Percentiles rank a stretch among this genome's conserved stretches.
Evolutionary conservation across 2,797 vertebrate species (phyloP).

Genomic region (Falco columbarius): DNA sequence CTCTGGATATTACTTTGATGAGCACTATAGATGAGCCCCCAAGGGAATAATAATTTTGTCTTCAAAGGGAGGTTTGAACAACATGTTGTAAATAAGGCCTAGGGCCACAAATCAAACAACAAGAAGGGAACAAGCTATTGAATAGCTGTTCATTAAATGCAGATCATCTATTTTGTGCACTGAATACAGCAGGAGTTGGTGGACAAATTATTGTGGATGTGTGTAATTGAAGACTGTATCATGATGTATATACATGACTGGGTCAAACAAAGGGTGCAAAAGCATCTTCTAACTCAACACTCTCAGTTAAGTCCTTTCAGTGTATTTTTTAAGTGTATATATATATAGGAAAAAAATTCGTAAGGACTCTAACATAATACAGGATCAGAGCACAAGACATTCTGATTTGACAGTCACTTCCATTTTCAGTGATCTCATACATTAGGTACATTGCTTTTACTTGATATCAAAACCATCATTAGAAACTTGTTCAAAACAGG

Average conservation of each 20-base stretch:
- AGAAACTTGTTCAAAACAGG: neutral
- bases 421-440: neutral
- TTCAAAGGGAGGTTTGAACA: constrained; percentile 9
- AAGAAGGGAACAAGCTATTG: neutral
- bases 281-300: neutral
- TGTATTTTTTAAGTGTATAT: neutral
- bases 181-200: neutral
- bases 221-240: neutral
- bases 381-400: neutral
- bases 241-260: neutral
- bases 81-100: constrained; percentile 18
- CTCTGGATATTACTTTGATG: neutral
- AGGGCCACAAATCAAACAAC: neutral
- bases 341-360: neutral
- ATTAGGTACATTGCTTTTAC: neutral
- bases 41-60: neutral
- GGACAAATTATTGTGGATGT: neutral
- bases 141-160: neutral
- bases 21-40: neutral
- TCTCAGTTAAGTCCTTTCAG: neutral
- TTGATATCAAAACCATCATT: neutral
- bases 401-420: neutral
- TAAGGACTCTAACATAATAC: neutral
- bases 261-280: neutral
- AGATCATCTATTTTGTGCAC: neutral